phyloP scores from a whole-genome alignment of 2,888 invertebrate genomes.

The Sarcophaga carnaria region DNA sequence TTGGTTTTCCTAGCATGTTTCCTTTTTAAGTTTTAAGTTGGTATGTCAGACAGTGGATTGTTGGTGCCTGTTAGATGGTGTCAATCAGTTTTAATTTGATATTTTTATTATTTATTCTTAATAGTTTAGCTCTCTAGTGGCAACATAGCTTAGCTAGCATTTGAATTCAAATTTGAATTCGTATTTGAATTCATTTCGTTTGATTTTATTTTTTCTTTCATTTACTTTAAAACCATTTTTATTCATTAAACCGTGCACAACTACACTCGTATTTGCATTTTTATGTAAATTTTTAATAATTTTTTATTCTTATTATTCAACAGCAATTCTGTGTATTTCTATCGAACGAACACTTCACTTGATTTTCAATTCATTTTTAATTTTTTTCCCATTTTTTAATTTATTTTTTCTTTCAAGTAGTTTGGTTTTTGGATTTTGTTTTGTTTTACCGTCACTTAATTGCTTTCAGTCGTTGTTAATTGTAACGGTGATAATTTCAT shows the following conservation, averaged over 20 bases:
- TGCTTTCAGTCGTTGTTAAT: conserved; percentile 29
- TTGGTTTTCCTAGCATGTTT: too few species aligned
- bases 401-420: neutral
- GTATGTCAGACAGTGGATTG: too few species aligned
- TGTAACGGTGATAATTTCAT: neutral
- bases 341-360: conserved; percentile 2
- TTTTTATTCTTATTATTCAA: neutral
- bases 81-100: too few species aligned
- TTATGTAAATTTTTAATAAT: conserved; percentile 49
- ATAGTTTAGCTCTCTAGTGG: neutral
- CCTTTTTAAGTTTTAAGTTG: too few species aligned
- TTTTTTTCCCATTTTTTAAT: neutral
- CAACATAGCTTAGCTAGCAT: too few species aligned
- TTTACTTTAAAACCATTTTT: neutral
- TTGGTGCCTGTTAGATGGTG: too few species aligned
- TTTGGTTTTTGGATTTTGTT: conserved; percentile 1
- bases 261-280: conserved; percentile 45
- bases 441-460: conserved; percentile 40
- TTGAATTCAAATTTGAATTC: too few species aligned
- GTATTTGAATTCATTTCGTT: conserved; percentile 25
- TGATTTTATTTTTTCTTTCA: neutral
- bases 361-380: neutral
- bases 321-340: conserved; percentile 19
- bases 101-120: too few species aligned
- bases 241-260: neutral